Evolutionary conservation across 2,888 invertebrate genomes (phyloP).

Genomic region (Dasysyrphus albostriatus): DNA sequence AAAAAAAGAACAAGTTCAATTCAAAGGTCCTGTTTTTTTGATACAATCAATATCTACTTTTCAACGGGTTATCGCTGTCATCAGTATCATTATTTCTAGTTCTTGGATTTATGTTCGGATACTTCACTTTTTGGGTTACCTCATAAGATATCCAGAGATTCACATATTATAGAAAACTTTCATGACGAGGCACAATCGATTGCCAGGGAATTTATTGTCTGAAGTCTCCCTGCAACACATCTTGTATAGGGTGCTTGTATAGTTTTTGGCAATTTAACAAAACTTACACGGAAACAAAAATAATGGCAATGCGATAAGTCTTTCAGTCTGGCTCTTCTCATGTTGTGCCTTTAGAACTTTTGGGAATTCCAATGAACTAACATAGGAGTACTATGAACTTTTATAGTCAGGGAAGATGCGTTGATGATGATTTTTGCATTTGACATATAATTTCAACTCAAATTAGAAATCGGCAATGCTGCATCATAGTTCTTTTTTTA

Average conservation of each 20-base stretch:
- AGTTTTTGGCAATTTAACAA: conserved; percentile 69
- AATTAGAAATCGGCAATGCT: too few relatives aligned
- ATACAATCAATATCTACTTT: conserved; percentile 66
- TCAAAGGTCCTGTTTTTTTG: conserved; percentile 38
- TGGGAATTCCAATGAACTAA: background rate
- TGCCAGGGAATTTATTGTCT: conserved; percentile 61
- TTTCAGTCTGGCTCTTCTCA: conserved; percentile 10
- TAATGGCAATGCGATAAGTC: conserved; percentile 55
- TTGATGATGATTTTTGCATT: background rate
- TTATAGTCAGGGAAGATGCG: background rate
- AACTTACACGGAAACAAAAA: conserved; percentile 60
- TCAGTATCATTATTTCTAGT: conserved; percentile 68
- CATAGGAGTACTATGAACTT: background rate
- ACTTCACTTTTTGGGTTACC: conserved; percentile 64
- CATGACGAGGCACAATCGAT: conserved; percentile 67
- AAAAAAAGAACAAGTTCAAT: conserved; percentile 34
- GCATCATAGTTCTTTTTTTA: too few relatives aligned
- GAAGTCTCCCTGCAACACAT: conserved; percentile 16
- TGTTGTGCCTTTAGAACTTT: background rate
- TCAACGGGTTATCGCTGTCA: conserved; percentile 70
- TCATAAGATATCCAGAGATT: conserved; percentile 58
- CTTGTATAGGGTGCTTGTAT: conserved; percentile 32
- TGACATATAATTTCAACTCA: too few relatives aligned
- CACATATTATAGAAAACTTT: conserved; percentile 36
- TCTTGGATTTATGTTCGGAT: conserved; percentile 63